phyloP scores from a whole-genome alignment of 2,113 vertebrate genomes.

The Myiozetetes cayanensis region DNA sequence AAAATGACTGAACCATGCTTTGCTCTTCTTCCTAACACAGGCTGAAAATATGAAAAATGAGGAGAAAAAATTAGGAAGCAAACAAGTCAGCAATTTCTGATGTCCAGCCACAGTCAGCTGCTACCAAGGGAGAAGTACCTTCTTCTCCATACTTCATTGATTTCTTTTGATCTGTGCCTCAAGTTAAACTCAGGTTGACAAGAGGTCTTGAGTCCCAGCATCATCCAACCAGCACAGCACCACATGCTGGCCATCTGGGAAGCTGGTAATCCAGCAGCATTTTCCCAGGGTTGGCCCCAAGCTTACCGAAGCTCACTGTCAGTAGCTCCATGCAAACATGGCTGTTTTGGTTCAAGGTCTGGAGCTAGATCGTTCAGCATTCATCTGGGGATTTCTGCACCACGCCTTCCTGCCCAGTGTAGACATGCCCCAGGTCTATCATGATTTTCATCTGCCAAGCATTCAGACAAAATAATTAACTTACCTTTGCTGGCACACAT shows the following conservation, averaged over 20 bases:
- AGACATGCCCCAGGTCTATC: constrained; percentile 63
- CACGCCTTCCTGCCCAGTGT: constrained; percentile 57
- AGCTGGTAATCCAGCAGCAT: neutral
- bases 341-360: neutral
- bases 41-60: constrained; percentile 1
- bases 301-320: neutral
- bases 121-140: neutral
- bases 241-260: rapidly evolving
- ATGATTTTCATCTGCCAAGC: constrained; percentile 60
- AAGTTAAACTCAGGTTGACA: neutral
- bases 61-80: neutral
- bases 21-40: constrained; percentile 7
- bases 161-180: neutral
- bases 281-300: neutral
- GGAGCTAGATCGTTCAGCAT: neutral
- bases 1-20: neutral
- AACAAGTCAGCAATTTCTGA: neutral
- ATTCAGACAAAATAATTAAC: constrained; percentile 75
- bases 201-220: neutral
- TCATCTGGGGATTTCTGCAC: constrained; percentile 30
- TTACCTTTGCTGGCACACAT: constrained; percentile 57
- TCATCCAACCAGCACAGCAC: neutral
- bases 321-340: neutral
- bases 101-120: neutral
- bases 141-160: neutral